These are phyloP conservation scores for Halictus ligatus DNA, from an alignment of 2,888 invertebrate species.

Conservation along the genomic window DNA sequence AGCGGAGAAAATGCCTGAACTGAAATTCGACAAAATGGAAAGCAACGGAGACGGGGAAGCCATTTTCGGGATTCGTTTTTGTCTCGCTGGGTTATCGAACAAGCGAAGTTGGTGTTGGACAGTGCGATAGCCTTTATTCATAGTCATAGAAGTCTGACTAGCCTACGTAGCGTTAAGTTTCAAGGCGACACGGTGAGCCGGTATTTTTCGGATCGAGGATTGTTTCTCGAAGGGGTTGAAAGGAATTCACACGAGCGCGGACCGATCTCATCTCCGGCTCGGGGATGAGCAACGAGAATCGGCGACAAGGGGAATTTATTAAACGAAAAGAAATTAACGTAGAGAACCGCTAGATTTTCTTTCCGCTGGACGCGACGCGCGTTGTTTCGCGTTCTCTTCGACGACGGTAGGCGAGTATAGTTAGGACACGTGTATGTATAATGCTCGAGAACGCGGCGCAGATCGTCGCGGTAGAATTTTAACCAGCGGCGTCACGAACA, in stretches of 20 bases:
- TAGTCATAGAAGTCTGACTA: slow-evolving; percentile 55
- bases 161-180: slow-evolving; percentile 57
- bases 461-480: not conserved
- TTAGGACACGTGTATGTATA: not conserved
- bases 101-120: not conserved
- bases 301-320: not conserved
- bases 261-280: not conserved
- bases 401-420: not conserved
- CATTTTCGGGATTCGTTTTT: too few relatives aligned
- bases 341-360: slow-evolving; percentile 56
- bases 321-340: not conserved
- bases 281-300: not conserved
- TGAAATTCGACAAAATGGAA: too few relatives aligned
- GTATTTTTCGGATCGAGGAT: not conserved
- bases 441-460: not conserved
- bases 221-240: not conserved
- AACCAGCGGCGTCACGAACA: not conserved
- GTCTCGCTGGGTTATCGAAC: not conserved
- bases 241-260: not conserved
- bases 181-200: slow-evolving; percentile 28
- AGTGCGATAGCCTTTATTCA: slow-evolving; percentile 38
- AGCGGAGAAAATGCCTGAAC: too few relatives aligned
- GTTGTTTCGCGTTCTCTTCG: slow-evolving; percentile 9
- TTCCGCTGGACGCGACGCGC: slow-evolving; percentile 22
- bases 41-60: too few relatives aligned